These are phyloP conservation scores for Chaetodon trifasciatus DNA, from an alignment of 2,797 vertebrate species.

Conservation along the genomic window DNA sequence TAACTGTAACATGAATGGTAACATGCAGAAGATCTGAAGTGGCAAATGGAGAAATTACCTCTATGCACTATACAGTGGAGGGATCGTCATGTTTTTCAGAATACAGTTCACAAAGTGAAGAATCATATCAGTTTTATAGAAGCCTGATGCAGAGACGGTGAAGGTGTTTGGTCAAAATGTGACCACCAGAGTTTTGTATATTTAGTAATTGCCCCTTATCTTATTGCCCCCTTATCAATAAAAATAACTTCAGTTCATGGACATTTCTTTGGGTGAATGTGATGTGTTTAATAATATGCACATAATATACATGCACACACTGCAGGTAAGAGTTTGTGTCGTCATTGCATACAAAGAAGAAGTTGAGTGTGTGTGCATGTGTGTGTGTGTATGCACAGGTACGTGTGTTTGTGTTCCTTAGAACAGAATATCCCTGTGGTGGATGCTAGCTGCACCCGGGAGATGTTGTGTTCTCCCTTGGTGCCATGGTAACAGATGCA, in stretches of 20 bases:
- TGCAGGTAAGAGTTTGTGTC: conserved; percentile 31
- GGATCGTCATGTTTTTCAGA: conserved; percentile 6
- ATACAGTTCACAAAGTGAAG: neutral
- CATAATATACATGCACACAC: neutral
- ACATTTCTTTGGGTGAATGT: too few species aligned
- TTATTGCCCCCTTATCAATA: too few species aligned
- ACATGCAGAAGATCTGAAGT: neutral
- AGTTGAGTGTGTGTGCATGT: neutral
- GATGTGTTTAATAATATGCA: too few species aligned
- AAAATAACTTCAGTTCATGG: neutral
- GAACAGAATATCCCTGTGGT: conserved; percentile 29
- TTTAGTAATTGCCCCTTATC: neutral
- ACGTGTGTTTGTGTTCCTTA: conserved; percentile 12
- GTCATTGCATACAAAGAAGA: conserved; percentile 10
- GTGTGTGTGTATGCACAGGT: conserved; percentile 2
- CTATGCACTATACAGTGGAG: neutral
- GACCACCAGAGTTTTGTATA: neutral
- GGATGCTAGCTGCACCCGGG: conserved; percentile 28
- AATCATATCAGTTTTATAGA: neutral
- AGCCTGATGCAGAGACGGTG: too few species aligned
- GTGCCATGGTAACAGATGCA: conserved; percentile 61
- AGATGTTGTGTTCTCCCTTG: conserved; percentile 9
- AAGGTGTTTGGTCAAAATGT: neutral
- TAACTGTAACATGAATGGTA: neutral
- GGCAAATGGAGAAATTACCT: neutral